Evolutionary conservation across 2,113 vertebrate species (phyloP), one percentile per base, ranked within the genome.

Genomic region (Pomatostomus ruficeps): DNA sequence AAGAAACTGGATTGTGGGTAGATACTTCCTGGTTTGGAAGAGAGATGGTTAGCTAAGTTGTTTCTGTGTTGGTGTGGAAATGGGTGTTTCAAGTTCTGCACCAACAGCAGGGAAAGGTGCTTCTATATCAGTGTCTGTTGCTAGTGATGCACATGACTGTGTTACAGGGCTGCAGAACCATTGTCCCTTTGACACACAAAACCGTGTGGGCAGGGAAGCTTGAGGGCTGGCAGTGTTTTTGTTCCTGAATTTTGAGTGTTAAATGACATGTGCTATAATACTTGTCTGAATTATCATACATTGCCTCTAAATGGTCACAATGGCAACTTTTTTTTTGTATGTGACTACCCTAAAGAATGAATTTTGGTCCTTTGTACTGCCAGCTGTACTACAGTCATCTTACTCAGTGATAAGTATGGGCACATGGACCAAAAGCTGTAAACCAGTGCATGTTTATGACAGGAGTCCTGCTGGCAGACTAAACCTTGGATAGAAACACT

Each of bases 61-160:
- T 74, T 80, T 16, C 48, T 42, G 11, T 42, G 5, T 68, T 76
- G 14, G 14, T 63, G 31, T 33, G 29, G 61, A 79, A 65, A 28
- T 12, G 2, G 40, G 7, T 31, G 26, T 48, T 58, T 43, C 20
- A 48, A 54, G 20, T 26, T 68, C 14, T 3, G 15, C 26, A 17
- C 6, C 6, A n/a, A 11, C 4, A 20, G 25, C 12, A 57, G 1
- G 7, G 35, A 36, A 67, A 55, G 31, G 8, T 61, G 23, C 11
- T 51, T 40, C 7, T 67, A 25, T 70, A 70, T 33, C 26, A 9
- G 10, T 40, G 46, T 5, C 33, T 71, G 25, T 31, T 65, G 35
- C 28, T 85, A 28, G 31, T 24, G n/a, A 29, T 61, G 48, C 36
- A 12, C 0, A 0, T 0, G 6, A 10, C 70, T 28, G 8, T 29